These are phyloP conservation scores for Zygothrica quintamaculata DNA, from an alignment of 2,888 invertebrate species.

Conservation along the genomic window DNA sequence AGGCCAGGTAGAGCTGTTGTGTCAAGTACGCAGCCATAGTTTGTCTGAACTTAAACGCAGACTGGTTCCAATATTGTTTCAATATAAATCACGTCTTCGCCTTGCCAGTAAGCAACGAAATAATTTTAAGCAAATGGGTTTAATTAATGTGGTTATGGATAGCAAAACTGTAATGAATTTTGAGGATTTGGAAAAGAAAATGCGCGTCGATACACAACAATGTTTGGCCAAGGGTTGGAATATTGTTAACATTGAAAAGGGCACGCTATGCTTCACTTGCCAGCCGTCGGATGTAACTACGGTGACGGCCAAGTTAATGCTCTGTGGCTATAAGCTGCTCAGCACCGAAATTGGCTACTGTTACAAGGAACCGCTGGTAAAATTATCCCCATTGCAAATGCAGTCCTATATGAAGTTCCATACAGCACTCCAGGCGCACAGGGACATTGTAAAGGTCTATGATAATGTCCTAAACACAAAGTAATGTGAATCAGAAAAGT, in stretches of 20 bases:
- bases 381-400: constrained; percentile 33
- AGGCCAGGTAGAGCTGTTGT: constrained; percentile 41
- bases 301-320: constrained; percentile 38
- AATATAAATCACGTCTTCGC: constrained; percentile 47
- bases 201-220: constrained; percentile 49
- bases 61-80: constrained; percentile 40
- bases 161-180: constrained; percentile 24
- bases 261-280: constrained; percentile 64
- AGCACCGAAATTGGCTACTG: constrained; percentile 53
- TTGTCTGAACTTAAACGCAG: constrained; percentile 42
- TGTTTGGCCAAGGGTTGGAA: constrained; percentile 53
- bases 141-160: constrained; percentile 55
- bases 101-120: constrained; percentile 28
- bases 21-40: constrained; percentile 48
- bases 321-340: constrained; percentile 53
- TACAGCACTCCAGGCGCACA: constrained; percentile 37
- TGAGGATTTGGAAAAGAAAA: constrained; percentile 31
- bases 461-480: constrained; percentile 67
- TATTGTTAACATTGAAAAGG: constrained; percentile 46
- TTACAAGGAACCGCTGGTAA: constrained; percentile 40
- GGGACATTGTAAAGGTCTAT: constrained; percentile 62
- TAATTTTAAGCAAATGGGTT: constrained; percentile 52
- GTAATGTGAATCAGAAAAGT: constrained; percentile 1
- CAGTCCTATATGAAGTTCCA: constrained; percentile 56
- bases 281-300: constrained; percentile 42